Percentiles rank a stretch among this genome's conserved stretches.
phyloP scores from a whole-genome alignment of 2,888 invertebrate genomes.

The Eledona agricola region DNA sequence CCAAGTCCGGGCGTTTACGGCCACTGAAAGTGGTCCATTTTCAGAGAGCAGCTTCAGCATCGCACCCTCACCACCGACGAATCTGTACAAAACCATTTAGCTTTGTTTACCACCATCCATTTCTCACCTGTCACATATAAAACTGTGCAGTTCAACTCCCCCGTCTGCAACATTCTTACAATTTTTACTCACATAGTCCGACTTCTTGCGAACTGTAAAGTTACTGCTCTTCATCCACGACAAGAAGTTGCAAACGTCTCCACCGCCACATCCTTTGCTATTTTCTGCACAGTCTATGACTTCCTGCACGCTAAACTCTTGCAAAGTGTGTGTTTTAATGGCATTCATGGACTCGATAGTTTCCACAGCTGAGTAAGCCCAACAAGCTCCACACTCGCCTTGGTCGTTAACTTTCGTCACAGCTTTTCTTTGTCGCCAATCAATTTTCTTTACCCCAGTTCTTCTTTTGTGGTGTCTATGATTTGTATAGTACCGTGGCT shows the following conservation, averaged over 20 bases:
- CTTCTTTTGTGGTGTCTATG: slow-evolving; percentile 13
- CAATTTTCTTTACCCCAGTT: slow-evolving; percentile 53
- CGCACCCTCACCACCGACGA: slow-evolving; percentile 71
- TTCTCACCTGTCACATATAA: slow-evolving; percentile 75
- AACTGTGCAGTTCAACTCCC: slow-evolving; percentile 65
- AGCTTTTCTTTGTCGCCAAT: slow-evolving; percentile 68
- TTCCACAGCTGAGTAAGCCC: slow-evolving; percentile 84
- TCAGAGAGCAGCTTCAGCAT: slow-evolving; percentile 69
- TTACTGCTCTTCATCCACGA: slow-evolving; percentile 73
- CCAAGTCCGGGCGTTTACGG: slow-evolving; percentile 86
- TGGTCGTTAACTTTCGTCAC: slow-evolving; percentile 77
- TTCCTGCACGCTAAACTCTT: slow-evolving; percentile 78
- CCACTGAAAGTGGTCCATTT: slow-evolving; percentile 81
- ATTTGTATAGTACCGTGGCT: not conserved
- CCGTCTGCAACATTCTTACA: slow-evolving; percentile 60
- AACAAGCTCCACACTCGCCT: slow-evolving; percentile 83
- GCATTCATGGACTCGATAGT: slow-evolving; percentile 81
- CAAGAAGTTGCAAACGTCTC: slow-evolving; percentile 81
- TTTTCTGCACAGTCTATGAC: slow-evolving; percentile 82
- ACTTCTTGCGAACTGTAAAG: slow-evolving; percentile 67
- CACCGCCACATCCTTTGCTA: slow-evolving; percentile 80
- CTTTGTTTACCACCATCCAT: too few species aligned
- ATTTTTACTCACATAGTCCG: slow-evolving; percentile 69
- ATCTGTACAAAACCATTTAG: too few species aligned
- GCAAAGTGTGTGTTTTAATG: slow-evolving; percentile 69